Evolutionary conservation across 1,140 invertebrate species (phyloP).

Genomic region (Drosophila trapezifrons): DNA sequence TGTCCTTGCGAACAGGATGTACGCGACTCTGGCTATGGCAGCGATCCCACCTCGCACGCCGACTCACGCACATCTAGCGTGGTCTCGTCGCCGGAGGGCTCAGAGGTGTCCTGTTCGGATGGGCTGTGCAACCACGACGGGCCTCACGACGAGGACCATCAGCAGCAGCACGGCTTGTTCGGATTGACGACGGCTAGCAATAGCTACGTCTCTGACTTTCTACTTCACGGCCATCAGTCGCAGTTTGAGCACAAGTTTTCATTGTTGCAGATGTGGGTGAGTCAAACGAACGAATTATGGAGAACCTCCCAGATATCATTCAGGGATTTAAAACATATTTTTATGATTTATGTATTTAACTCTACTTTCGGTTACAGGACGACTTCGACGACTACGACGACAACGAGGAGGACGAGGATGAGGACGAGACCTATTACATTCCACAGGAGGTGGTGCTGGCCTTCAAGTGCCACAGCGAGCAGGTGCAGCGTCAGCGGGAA

Average conservation of each 20-base stretch:
- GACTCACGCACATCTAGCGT: conserved; percentile 88
- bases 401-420: conserved; percentile 91
- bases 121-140: conserved; percentile 91
- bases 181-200: conserved; percentile 30
- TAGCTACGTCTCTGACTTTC: conserved; percentile 57
- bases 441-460: conserved; percentile 93
- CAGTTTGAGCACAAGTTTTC: conserved; percentile 70
- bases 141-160: conserved; percentile 49
- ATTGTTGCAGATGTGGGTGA: conserved; percentile 83
- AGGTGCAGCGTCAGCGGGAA: conserved; percentile 91
- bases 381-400: conserved; percentile 85
- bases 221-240: conserved; percentile 39
- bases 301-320: no score
- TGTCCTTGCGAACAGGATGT: conserved; percentile 85
- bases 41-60: conserved; percentile 86
- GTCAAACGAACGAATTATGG: conserved; percentile 26
- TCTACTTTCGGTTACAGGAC: conserved; percentile 37
- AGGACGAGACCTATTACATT: conserved; percentile 93
- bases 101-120: conserved; percentile 93
- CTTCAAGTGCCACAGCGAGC: conserved; percentile 86
- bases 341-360: no score
- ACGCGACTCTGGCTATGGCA: conserved; percentile 93
- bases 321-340: no score
- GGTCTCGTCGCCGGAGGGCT: conserved; percentile 90
- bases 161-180: conserved; percentile 38